Evolutionary conservation across 2,113 vertebrate genomes (phyloP).

Genomic region (Monarcha castaneiventris): DNA sequence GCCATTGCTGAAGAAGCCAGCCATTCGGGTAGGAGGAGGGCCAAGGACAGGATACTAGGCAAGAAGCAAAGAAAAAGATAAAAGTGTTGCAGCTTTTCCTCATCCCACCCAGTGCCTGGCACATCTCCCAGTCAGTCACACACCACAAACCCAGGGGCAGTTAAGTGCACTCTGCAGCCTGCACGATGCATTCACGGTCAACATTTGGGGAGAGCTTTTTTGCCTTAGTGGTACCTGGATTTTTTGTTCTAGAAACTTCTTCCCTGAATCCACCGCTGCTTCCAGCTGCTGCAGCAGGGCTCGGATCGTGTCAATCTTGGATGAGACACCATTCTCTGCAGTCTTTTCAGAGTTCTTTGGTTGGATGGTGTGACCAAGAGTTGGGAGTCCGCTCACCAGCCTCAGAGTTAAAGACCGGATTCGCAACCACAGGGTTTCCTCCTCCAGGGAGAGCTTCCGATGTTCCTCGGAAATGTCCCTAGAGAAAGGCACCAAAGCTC

Average conservation of each 20-base stretch:
- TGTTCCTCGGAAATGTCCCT: conserved; percentile 90
- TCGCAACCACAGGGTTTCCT: conserved; percentile 88
- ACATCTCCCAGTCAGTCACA: conserved; percentile 22
- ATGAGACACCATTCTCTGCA: conserved; percentile 87
- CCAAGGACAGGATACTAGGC: conserved; percentile 91
- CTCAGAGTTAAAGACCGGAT: conserved; percentile 90
- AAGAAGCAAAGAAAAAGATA: conserved; percentile 27
- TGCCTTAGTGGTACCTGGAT: conserved; percentile 72
- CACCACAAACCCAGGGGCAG: conserved; percentile 31
- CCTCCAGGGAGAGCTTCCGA: conserved; percentile 84
- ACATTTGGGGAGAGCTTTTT: neutral
- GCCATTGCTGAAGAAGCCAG: conserved; percentile 83
- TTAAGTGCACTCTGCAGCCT: conserved; percentile 30
- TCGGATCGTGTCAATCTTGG: conserved; percentile 77
- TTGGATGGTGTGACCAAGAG: conserved; percentile 74
- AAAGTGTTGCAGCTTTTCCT: conserved; percentile 45
- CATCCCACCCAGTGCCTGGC: neutral
- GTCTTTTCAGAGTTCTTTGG: conserved; percentile 84
- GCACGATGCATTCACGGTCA: neutral
- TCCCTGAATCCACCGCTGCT: conserved; percentile 78
- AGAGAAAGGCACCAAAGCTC: conserved; percentile 48
- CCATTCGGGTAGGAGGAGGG: conserved; percentile 88
- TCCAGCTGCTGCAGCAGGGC: conserved; percentile 86
- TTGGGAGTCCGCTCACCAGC: conserved; percentile 82
- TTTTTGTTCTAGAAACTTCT: conserved; percentile 80